These are phyloP conservation scores for Carabus problematicus DNA, from an alignment of 2,888 invertebrate species.

Conservation along the genomic window DNA sequence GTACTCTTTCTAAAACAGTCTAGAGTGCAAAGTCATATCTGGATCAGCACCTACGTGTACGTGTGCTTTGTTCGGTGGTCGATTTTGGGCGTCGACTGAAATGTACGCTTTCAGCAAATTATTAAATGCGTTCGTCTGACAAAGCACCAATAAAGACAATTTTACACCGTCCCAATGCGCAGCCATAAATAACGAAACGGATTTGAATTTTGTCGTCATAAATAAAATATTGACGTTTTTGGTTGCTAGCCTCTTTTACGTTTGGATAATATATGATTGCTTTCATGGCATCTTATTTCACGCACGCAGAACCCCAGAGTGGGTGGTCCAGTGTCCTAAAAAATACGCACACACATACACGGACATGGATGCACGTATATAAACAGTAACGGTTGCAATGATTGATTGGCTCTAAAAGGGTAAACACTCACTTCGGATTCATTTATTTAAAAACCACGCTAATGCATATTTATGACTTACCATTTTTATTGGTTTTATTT, in stretches of 20 bases:
- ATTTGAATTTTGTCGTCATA: constrained; percentile 43
- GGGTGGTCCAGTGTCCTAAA: constrained; percentile 23
- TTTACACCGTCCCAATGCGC: constrained; percentile 48
- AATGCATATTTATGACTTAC: constrained; percentile 39
- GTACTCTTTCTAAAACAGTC: no score
- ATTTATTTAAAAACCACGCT: constrained; percentile 38
- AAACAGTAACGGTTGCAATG: constrained; percentile 33
- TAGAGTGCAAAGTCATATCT: no score
- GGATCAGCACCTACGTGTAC: not conserved
- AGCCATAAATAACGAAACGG: constrained; percentile 49
- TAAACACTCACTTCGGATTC: constrained; percentile 40
- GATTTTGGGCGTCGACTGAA: constrained; percentile 43
- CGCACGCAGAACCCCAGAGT: constrained; percentile 9
- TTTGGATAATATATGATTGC: constrained; percentile 41
- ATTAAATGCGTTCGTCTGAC: constrained; percentile 47
- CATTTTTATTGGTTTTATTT: constrained; percentile 39
- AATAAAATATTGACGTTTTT: constrained; percentile 43
- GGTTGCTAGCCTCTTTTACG: constrained; percentile 28
- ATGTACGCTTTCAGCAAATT: constrained; percentile 53
- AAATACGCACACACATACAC: constrained; percentile 9
- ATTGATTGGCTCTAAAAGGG: constrained; percentile 38
- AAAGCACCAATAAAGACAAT: constrained; percentile 44
- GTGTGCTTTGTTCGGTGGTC: not conserved
- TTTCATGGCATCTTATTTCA: constrained; percentile 38
- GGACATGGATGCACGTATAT: constrained; percentile 1